A percentile compares a stretch with the other conserved stretches of the same genome.
These are phyloP conservation scores for Hylaea fasciaria DNA, from an alignment of 2,888 invertebrate species.

Conservation along the genomic window DNA sequence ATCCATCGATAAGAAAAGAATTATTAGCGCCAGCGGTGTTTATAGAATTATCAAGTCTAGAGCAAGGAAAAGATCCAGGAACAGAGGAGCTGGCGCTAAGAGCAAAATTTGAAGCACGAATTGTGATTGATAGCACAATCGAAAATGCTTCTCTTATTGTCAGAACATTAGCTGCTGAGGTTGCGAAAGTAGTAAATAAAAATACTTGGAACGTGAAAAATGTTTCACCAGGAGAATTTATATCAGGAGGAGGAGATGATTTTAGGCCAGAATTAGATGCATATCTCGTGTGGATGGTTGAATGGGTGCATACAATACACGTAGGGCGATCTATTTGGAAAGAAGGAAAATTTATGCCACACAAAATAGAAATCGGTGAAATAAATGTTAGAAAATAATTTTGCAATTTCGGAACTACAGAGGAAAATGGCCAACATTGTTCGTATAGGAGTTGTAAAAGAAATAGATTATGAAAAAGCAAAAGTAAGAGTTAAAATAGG, in stretches of 20 bases:
- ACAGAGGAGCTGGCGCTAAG: constrained; percentile 17
- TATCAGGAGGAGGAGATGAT: too few relatives aligned
- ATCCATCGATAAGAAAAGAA: constrained; percentile 22
- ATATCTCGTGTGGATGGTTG: constrained; percentile 21
- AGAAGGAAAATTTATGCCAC: constrained; percentile 19
- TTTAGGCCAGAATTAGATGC: constrained; percentile 22
- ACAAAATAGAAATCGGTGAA: constrained; percentile 13
- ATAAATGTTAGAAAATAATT: constrained; percentile 20
- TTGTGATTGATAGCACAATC: constrained; percentile 20
- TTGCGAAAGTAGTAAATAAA: constrained; percentile 19
- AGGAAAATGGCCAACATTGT: constrained; percentile 17
- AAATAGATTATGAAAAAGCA: constrained; percentile 22
- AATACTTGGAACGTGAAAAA: constrained; percentile 18
- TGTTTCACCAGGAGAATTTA: constrained; percentile 19
- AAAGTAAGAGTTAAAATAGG: too few relatives aligned
- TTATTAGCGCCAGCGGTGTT: constrained; percentile 21
- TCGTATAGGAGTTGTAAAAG: constrained; percentile 22
- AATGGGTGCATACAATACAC: constrained; percentile 10
- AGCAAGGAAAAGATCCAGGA: constrained; percentile 15
- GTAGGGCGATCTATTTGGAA: constrained; percentile 14
- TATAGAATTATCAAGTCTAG: constrained; percentile 12
- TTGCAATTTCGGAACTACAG: constrained; percentile 18
- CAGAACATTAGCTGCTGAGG: constrained; percentile 21
- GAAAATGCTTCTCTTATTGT: constrained; percentile 22
- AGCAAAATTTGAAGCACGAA: constrained; percentile 22